A percentile compares a stretch with the other conserved stretches of the same genome.
Conservation (phyloP, 2,888 invertebrate species). For the Xylophagus ater region DNA sequence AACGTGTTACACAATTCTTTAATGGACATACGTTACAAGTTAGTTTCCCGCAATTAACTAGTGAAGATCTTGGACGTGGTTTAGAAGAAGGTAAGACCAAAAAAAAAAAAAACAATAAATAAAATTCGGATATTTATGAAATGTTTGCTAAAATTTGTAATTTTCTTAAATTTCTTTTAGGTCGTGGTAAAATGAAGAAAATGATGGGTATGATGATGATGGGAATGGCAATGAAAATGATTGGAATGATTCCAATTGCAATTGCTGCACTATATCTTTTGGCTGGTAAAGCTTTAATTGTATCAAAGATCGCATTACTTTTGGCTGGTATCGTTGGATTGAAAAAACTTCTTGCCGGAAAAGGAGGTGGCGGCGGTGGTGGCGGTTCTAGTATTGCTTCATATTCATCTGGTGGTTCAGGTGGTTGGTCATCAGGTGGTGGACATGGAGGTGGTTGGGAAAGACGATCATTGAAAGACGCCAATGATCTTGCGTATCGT, state of each 20-base stretch:
- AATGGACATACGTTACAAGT: constrained; percentile 67
- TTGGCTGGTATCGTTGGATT: constrained; percentile 70
- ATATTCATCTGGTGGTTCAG: constrained; percentile 38
- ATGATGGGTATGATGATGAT: constrained; percentile 90
- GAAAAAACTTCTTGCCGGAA: constrained; percentile 66
- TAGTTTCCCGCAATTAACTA: constrained; percentile 59
- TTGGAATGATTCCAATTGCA: constrained; percentile 66
- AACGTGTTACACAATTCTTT: constrained; percentile 57
- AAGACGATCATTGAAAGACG: constrained; percentile 49
- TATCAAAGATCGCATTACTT: constrained; percentile 64
- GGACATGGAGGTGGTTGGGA: constrained; percentile 60
- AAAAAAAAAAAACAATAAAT: constrained; percentile 1
- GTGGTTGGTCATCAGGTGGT: constrained; percentile 39
- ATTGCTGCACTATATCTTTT: constrained; percentile 70
- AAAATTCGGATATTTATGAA: constrained; percentile 1
- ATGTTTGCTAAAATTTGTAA: constrained; percentile 9
- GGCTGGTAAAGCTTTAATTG: constrained; percentile 78
- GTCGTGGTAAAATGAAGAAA: constrained; percentile 77
- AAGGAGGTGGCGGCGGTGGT: constrained; percentile 46
- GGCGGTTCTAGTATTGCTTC: too few relatives aligned
- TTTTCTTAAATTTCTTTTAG: constrained; percentile 39
- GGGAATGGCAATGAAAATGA: constrained; percentile 76
- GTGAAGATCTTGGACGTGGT: constrained; percentile 55
- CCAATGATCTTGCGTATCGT: constrained; percentile 61
- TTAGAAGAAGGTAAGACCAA: constrained; percentile 58